Conservation (phyloP, 2,113 vertebrate species). For the Suricata suricatta region DNA sequence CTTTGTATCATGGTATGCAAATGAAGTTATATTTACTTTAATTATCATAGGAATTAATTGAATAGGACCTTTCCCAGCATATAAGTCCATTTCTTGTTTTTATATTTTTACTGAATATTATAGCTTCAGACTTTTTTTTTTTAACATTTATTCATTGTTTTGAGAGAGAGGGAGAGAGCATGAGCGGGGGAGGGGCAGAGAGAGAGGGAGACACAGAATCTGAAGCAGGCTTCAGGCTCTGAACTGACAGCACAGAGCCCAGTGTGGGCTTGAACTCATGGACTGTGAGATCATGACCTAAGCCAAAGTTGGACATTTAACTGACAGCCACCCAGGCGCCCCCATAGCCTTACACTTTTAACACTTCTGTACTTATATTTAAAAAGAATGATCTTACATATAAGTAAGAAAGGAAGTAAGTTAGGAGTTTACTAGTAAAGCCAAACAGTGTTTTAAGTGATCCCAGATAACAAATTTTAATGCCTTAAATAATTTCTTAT, state of each 20-base stretch:
- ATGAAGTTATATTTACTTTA: neutral
- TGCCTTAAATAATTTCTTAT: neutral
- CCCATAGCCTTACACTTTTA: neutral
- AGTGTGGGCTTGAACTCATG: too few relatives aligned
- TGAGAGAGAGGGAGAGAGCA: too few relatives aligned
- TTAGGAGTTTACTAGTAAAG: neutral
- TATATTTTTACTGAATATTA: neutral
- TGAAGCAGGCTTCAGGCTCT: too few relatives aligned
- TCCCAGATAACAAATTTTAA: neutral
- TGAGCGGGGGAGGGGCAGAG: too few relatives aligned
- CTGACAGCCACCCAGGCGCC: too few relatives aligned
- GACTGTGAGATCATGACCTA: too few relatives aligned
- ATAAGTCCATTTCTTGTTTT: neutral
- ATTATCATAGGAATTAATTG: conserved; percentile 15
- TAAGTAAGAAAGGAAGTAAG: conserved; percentile 4
- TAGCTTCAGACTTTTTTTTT: neutral
- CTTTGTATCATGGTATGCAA: neutral
- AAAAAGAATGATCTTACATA: neutral
- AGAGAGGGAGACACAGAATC: too few relatives aligned
- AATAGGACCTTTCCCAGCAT: neutral
- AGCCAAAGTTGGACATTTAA: too few relatives aligned
- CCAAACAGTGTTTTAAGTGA: neutral
- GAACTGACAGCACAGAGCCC: too few relatives aligned
- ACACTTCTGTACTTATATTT: neutral
- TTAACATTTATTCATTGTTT: too few relatives aligned